These are phyloP conservation scores for Acrossocheilus fasciatus DNA, from an alignment of 2,797 vertebrate species.

Conservation along the genomic window DNA sequence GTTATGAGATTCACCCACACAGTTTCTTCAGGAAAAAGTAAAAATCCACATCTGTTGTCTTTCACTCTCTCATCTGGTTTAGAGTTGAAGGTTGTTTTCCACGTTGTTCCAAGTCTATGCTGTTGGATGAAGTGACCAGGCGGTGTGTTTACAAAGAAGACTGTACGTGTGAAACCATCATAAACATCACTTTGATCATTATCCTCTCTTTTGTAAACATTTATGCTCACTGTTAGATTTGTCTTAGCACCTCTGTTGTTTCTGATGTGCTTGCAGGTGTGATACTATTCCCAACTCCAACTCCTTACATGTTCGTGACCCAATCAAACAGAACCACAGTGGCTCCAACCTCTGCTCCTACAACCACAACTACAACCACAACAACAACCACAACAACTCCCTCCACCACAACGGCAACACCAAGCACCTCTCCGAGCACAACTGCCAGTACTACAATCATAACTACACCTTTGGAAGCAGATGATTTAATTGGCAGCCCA, in stretches of 20 bases:
- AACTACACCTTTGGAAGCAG: slow-evolving; percentile 31
- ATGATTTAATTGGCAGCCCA: slow-evolving; percentile 17
- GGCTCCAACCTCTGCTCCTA: slow-evolving; percentile 51
- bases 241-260: neutral
- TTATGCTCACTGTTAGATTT: neutral
- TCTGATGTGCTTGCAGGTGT: slow-evolving; percentile 69
- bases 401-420: slow-evolving; percentile 56
- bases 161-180: slow-evolving; percentile 83
- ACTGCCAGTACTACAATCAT: slow-evolving; percentile 54
- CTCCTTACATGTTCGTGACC: slow-evolving; percentile 80
- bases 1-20: neutral
- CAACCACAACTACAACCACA: slow-evolving; percentile 26
- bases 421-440: slow-evolving; percentile 45
- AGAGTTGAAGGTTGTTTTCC: slow-evolving; percentile 98
- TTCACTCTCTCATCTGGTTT: slow-evolving; percentile 49
- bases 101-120: slow-evolving; percentile 92
- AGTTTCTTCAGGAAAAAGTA: neutral
- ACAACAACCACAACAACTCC: slow-evolving; percentile 47
- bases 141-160: slow-evolving; percentile 96
- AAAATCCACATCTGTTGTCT: neutral
- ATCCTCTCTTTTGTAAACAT: neutral
- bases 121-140: slow-evolving; percentile 94
- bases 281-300: slow-evolving; percentile 75
- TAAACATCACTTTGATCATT: neutral
- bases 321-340: slow-evolving; percentile 77